phyloP scores from a whole-genome alignment of 2,888 invertebrate species.

The Cartodere bifasciata region DNA sequence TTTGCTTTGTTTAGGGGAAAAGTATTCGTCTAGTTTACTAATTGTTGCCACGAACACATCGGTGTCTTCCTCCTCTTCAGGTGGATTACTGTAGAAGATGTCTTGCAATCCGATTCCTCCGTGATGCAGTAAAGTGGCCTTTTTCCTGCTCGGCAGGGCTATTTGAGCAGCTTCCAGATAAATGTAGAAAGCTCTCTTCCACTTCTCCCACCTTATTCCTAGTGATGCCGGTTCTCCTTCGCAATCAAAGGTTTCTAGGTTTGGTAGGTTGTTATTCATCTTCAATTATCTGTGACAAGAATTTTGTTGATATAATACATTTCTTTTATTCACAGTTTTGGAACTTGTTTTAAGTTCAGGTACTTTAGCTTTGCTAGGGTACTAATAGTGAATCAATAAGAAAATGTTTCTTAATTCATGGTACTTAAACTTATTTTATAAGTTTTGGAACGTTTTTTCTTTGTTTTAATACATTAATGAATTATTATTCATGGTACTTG shows the following conservation, averaged over 20 bases:
- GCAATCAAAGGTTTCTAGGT: slow-evolving; percentile 12
- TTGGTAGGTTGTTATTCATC: slow-evolving; percentile 2
- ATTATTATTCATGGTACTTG: too few species aligned
- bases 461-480: too few species aligned
- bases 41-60: slow-evolving; percentile 12
- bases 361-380: too few species aligned
- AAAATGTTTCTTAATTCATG: too few species aligned
- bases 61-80: slow-evolving; percentile 3
- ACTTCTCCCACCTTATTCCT: slow-evolving; percentile 21
- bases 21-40: slow-evolving; percentile 18
- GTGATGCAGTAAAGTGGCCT: slow-evolving; percentile 17
- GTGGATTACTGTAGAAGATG: slow-evolving; percentile 20
- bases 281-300: too few species aligned
- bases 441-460: too few species aligned
- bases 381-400: too few species aligned
- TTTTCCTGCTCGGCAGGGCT: slow-evolving; percentile 9
- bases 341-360: too few species aligned
- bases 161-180: slow-evolving; percentile 16
- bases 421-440: too few species aligned
- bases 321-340: too few species aligned
- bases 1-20: slow-evolving; percentile 19
- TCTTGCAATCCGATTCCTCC: slow-evolving; percentile 20
- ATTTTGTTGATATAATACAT: too few species aligned
- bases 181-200: slow-evolving; percentile 20
- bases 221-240: slow-evolving; percentile 20